Conservation (phyloP, 2,797 vertebrate genomes). For the Enteromius paludinosus region DNA sequence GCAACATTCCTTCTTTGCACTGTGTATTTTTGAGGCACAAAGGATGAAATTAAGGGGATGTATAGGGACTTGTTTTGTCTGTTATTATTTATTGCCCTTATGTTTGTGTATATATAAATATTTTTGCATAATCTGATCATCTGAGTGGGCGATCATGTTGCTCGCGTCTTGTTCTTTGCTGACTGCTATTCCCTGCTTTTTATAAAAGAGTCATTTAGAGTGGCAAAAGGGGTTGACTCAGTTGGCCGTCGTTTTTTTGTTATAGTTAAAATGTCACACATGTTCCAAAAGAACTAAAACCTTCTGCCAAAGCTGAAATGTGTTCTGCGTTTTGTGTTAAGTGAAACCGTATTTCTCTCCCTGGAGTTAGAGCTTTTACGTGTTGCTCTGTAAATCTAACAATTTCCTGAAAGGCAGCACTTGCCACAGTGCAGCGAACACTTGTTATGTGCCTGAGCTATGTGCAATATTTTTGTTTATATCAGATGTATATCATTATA, state of each 20-base stretch:
- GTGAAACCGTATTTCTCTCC: conserved; percentile 61
- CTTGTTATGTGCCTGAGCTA: conserved; percentile 81
- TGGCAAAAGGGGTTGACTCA: conserved; percentile 57
- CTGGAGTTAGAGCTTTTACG: conserved; percentile 69
- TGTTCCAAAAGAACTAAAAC: conserved; percentile 68
- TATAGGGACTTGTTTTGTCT: conserved; percentile 66
- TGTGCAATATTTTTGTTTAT: conserved; percentile 81
- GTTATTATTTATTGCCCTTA: conserved; percentile 61
- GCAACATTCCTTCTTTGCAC: conserved; percentile 75
- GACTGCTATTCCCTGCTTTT: conserved; percentile 56
- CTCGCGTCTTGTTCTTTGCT: conserved; percentile 67
- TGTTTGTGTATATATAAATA: conserved; percentile 41
- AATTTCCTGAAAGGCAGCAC: conserved; percentile 66
- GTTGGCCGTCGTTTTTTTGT: conserved; percentile 49
- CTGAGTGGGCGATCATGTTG: conserved; percentile 76
- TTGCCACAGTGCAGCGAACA: conserved; percentile 70
- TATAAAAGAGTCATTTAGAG: conserved; percentile 49
- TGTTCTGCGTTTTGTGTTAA: conserved; percentile 68
- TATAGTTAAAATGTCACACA: conserved; percentile 54
- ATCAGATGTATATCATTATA: conserved; percentile 75
- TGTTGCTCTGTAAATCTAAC: conserved; percentile 66
- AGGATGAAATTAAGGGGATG: conserved; percentile 67
- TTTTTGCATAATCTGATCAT: conserved; percentile 68
- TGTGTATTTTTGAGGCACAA: conserved; percentile 67
- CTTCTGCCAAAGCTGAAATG: conserved; percentile 80